These are phyloP conservation scores for Corythornis madagascariensis DNA, from an alignment of 2,113 vertebrate species.

Conservation along the genomic window DNA sequence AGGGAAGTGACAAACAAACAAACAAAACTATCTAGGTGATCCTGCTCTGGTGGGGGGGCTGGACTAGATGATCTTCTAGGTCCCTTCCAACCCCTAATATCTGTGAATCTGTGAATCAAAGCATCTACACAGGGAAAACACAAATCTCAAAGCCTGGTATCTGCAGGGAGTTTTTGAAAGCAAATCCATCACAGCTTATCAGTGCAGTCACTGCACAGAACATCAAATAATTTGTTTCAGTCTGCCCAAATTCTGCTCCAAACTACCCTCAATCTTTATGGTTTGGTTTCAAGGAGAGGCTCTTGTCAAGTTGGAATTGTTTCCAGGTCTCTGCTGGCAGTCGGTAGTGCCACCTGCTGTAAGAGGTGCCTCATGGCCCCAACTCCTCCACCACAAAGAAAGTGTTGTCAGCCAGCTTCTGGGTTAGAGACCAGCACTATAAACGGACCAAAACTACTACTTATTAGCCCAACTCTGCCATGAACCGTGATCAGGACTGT, in stretches of 20 bases:
- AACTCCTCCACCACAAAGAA: background rate
- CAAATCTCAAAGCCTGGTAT: background rate
- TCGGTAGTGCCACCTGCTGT: slow-evolving; percentile 16
- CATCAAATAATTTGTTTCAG: fast-evolving
- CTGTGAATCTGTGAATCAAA: background rate
- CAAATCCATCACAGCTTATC: background rate
- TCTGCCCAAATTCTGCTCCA: background rate
- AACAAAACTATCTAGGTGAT: background rate
- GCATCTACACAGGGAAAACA: fast-evolving
- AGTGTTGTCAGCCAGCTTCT: background rate
- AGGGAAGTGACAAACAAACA: fast-evolving
- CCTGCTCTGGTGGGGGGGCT: no score
- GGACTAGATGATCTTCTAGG: no score
- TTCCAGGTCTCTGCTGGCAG: background rate
- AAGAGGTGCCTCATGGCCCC: background rate
- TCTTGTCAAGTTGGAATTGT: background rate
- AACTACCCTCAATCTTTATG: background rate
- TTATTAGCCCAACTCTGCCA: background rate
- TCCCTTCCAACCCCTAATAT: no score
- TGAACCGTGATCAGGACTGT: background rate
- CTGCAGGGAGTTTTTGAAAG: background rate
- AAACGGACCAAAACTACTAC: background rate
- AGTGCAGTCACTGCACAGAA: background rate
- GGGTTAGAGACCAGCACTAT: fast-evolving
- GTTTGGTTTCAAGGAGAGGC: background rate